These are phyloP conservation scores for Linepithema humile DNA, from an alignment of 1,140 invertebrate genomes.

Conservation along the genomic window DNA sequence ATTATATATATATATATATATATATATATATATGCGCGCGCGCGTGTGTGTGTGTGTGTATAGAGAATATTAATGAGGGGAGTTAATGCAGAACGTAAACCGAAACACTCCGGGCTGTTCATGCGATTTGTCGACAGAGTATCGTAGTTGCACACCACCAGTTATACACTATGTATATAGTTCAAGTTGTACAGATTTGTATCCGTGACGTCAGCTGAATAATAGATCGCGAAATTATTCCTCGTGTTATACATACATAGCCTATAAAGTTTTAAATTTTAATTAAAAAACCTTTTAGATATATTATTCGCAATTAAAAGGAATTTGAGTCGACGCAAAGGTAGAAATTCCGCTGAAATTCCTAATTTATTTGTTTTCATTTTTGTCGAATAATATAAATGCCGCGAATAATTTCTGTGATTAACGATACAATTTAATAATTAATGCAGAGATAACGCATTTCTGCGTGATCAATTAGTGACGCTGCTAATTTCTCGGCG, in stretches of 20 bases:
- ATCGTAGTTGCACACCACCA: neutral
- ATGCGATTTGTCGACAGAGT: slow-evolving; percentile 20
- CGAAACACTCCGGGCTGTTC: slow-evolving; percentile 9
- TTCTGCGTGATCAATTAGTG: slow-evolving; percentile 30
- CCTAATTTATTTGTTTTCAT: neutral
- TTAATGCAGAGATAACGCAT: slow-evolving; percentile 22
- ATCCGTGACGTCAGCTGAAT: too few relatives aligned
- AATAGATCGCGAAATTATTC: too few relatives aligned
- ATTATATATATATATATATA: too few relatives aligned
- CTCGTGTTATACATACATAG: neutral
- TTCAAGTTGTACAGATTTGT: too few relatives aligned
- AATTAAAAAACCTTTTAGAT: neutral
- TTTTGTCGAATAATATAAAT: neutral
- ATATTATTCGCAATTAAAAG: neutral
- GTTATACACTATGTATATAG: too few relatives aligned
- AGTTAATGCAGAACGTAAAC: slow-evolving; percentile 37
- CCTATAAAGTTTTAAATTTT: neutral
- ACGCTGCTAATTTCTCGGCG: slow-evolving; percentile 32
- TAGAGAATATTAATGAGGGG: slow-evolving; percentile 47
- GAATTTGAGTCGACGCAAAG: too few relatives aligned
- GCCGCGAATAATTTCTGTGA: slow-evolving; percentile 1
- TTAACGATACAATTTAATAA: slow-evolving; percentile 43
- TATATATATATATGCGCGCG: too few relatives aligned
- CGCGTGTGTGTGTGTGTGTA: too few relatives aligned
- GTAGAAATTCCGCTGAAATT: neutral